Percentiles rank a stretch among this genome's conserved stretches.
These are phyloP conservation scores for Coregonus sp. DNA, from an alignment of 2,797 vertebrate genomes.

Conservation along the genomic window DNA sequence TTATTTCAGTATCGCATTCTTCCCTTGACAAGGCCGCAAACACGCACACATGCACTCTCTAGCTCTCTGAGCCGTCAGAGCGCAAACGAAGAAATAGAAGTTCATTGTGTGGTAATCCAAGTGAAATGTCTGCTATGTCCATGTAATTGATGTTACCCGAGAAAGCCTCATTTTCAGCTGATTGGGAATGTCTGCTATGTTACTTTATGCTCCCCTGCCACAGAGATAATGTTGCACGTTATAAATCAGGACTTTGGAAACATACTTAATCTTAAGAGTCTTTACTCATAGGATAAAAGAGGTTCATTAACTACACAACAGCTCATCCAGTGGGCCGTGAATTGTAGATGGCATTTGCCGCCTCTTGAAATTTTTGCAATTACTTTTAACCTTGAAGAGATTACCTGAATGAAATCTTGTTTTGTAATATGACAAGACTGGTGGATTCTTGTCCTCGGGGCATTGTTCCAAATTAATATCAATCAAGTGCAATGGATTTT, in stretches of 20 bases:
- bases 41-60: slow-evolving; percentile 4
- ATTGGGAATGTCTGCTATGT: slow-evolving; percentile 55
- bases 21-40: slow-evolving; percentile 40
- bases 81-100: slow-evolving; percentile 38
- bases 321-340: slow-evolving; percentile 12
- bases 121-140: slow-evolving; percentile 59
- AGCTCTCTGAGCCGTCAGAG: slow-evolving; percentile 45
- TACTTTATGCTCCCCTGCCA: slow-evolving; percentile 30
- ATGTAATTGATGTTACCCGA: slow-evolving; percentile 58
- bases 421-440: neutral
- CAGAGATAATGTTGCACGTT: slow-evolving; percentile 19
- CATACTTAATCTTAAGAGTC: slow-evolving; percentile 42
- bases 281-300: slow-evolving; percentile 37
- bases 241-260: slow-evolving; percentile 50
- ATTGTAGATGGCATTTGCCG: neutral
- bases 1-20: slow-evolving; percentile 50
- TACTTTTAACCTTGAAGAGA: slow-evolving; percentile 26
- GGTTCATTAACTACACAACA: slow-evolving; percentile 43
- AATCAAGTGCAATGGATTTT: slow-evolving; percentile 39
- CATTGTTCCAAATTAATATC: slow-evolving; percentile 41
- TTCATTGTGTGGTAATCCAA: slow-evolving; percentile 59
- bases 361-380: neutral
- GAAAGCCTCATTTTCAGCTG: slow-evolving; percentile 46
- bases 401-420: slow-evolving; percentile 1
- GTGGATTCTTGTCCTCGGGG: slow-evolving; percentile 34